Base-by-base conservation (phyloP, 2,797 vertebrate species). In the Somateria mollissima region DNA sequence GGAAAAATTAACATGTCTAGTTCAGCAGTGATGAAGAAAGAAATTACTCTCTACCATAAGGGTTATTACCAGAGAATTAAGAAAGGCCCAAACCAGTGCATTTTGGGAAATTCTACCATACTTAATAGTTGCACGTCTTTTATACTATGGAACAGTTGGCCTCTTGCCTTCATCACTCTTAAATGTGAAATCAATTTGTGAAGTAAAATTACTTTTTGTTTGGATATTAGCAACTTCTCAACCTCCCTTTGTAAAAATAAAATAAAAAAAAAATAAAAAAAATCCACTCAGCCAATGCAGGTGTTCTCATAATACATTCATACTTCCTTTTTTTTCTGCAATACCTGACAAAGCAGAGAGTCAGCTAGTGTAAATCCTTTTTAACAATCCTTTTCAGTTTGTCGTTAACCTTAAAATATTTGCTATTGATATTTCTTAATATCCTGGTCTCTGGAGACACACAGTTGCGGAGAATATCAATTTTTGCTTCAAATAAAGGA, bases 1-100 rank as follows among this genome's bases (percentile, higher is more conserved):
- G 79, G 90, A 81, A 92, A 95, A 96, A 88, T 95, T 43, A 93
- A 87, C 43, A 67, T 20, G 65, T 67, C 2, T 1, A 61, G 57
- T 71, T 80, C 49, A 83, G 51, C 57, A 62, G 14, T 6, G 36
- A 32, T 4, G 11, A n/a, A 19, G 37, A 51, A 89, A 77, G 54
- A 74, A 91, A 89, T 89, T 47, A 41, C 74, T 74, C 65, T 77
- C 72, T 34, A 36, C 47, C 36, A 14, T 20, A 58, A 71, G 22
- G 47, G 49, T 60, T 83, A 81, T 89, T 91, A 84, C 80, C 62
- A 70, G 15, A 36, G 69, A 90, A 91, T 87, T 56, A 76, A 90
- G 64, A 74, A 71, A 81, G 66, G 39, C 13, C 65, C 74, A 91
- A 91, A 34, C 6, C 25, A 67, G 45, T 15, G 11, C 39, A 74